phyloP scores from a whole-genome alignment of 2,888 invertebrate genomes.

The Vanessa cardui region DNA sequence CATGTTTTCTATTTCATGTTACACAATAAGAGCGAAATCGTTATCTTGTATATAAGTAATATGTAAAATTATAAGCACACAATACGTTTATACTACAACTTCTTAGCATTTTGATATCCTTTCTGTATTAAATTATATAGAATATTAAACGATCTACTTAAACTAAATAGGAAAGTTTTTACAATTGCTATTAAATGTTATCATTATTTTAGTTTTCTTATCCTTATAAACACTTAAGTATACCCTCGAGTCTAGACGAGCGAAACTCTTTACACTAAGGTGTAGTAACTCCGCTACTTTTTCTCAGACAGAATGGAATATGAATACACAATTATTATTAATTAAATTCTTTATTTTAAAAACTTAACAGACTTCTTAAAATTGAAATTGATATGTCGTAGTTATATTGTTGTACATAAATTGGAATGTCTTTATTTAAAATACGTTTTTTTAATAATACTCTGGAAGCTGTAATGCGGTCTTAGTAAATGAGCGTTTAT shows the following conservation, averaged over 20 bases:
- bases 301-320: not conserved
- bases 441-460: too few species aligned
- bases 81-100: too few species aligned
- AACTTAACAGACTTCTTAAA: too few species aligned
- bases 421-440: too few species aligned
- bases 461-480: not conserved
- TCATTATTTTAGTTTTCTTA: conserved; percentile 7
- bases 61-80: too few species aligned
- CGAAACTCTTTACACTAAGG: conserved; percentile 4
- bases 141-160: not conserved
- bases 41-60: too few species aligned
- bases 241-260: not conserved
- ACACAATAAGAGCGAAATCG: too few species aligned
- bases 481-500: not conserved
- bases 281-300: not conserved
- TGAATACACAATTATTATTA: not conserved
- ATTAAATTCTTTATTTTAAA: not conserved
- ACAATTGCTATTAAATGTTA: conserved; percentile 6
- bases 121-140: not conserved
- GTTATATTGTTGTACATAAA: too few species aligned
- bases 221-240: conserved; percentile 8
- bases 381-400: too few species aligned
- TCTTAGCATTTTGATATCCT: too few species aligned
- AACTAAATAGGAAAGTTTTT: conserved; percentile 3
- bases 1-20: too few species aligned